Evolutionary conservation across 2,113 vertebrate genomes (phyloP).

Genomic region (Chloropsis cyanopogon): DNA sequence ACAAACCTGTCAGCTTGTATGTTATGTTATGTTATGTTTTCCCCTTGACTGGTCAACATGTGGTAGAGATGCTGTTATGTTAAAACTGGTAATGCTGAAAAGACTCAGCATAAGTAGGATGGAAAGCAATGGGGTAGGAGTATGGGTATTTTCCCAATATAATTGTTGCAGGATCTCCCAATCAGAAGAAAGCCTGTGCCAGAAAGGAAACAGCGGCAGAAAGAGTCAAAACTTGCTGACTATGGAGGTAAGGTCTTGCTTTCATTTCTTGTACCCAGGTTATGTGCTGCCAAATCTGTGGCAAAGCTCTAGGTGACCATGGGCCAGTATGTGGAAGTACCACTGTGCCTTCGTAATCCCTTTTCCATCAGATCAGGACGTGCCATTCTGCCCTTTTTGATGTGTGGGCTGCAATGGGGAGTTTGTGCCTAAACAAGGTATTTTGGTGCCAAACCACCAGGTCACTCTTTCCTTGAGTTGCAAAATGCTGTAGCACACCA

Average conservation of each 20-base stretch:
- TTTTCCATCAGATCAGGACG: not conserved
- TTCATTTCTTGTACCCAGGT: not conserved
- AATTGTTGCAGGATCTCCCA: not conserved
- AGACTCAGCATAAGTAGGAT: not conserved
- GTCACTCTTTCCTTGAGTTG: not conserved
- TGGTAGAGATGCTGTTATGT: not conserved
- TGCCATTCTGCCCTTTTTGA: not conserved
- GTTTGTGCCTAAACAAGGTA: not conserved
- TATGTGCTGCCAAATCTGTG: rapidly evolving
- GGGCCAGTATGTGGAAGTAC: not conserved
- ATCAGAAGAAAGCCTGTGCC: not conserved
- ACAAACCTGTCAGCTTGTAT: not conserved
- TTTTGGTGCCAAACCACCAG: not conserved
- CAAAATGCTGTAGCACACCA: not conserved
- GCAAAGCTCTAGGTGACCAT: not conserved
- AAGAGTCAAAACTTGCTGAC: not conserved
- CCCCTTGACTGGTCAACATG: not conserved
- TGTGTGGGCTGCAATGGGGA: not conserved
- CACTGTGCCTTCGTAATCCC: not conserved
- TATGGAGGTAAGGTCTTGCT: not conserved
- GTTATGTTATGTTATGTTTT: not conserved
- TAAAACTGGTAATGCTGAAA: not conserved
- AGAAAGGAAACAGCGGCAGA: not conserved
- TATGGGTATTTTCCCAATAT: not conserved
- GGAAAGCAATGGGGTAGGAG: not conserved